These are phyloP conservation scores for Volucella inflata DNA, from an alignment of 2,888 invertebrate species.

Conservation along the genomic window DNA sequence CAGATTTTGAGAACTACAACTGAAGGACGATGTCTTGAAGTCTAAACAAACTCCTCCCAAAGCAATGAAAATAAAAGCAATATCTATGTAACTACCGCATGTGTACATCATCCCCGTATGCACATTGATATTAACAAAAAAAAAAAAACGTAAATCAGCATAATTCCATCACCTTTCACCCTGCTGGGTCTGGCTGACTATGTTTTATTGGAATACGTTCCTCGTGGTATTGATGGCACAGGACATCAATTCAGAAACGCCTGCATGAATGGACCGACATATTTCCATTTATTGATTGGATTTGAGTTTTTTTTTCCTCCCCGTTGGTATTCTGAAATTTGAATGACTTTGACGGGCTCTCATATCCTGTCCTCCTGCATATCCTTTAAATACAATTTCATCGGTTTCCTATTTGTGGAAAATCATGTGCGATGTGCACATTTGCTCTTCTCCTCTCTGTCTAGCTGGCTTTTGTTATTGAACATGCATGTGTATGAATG, in stretches of 20 bases:
- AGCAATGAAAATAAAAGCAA: neutral
- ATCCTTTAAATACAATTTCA: conserved; percentile 65
- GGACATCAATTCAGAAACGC: conserved; percentile 60
- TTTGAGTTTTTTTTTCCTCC: conserved; percentile 44
- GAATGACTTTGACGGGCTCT: conserved; percentile 60
- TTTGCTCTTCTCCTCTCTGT: conserved; percentile 31
- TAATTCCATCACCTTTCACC: conserved; percentile 53
- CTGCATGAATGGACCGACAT: conserved; percentile 50
- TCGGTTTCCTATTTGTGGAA: conserved; percentile 59
- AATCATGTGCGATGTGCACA: conserved; percentile 39
- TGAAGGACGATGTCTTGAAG: conserved; percentile 1
- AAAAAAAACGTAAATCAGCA: conserved; percentile 23
- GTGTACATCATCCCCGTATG: conserved; percentile 7
- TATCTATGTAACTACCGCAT: neutral
- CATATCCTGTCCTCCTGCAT: conserved; percentile 61
- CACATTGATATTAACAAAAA: neutral
- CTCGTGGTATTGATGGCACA: conserved; percentile 37
- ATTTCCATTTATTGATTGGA: conserved; percentile 49
- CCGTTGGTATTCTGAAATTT: conserved; percentile 31
- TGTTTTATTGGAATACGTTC: neutral
- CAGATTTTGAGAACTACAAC: neutral
- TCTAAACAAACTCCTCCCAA: neutral
- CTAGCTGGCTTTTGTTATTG: neutral
- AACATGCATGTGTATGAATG: neutral
- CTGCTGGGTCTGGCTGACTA: conserved; percentile 15